Evolutionary conservation across 2,888 invertebrate genomes (phyloP).

Genomic region (Molorchus minor): DNA sequence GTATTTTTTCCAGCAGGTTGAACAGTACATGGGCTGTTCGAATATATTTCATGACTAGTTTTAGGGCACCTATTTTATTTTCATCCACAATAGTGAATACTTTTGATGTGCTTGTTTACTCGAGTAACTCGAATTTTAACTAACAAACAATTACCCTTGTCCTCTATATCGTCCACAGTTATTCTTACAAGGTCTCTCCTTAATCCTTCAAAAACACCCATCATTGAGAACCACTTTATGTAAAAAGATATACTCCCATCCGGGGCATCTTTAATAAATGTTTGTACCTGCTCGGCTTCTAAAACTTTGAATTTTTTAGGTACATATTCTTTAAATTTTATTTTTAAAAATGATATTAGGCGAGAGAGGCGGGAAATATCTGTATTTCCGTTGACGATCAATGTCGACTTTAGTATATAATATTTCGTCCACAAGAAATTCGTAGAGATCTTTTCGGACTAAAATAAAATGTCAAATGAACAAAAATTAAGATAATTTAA

Average conservation of each 20-base stretch:
- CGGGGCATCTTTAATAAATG: constrained; percentile 36
- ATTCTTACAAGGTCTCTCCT: constrained; percentile 37
- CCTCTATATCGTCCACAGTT: constrained; percentile 34
- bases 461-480: not conserved
- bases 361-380: constrained; percentile 33
- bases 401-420: constrained; percentile 35
- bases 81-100: constrained; percentile 40
- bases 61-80: constrained; percentile 23
- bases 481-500: not conserved
- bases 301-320: constrained; percentile 41
- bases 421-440: constrained; percentile 28
- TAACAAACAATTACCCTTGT: constrained; percentile 34
- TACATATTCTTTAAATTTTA: constrained; percentile 35
- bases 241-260: constrained; percentile 37
- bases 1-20: constrained; percentile 1
- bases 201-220: constrained; percentile 37
- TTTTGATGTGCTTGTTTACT: constrained; percentile 24
- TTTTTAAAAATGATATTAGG: constrained; percentile 37
- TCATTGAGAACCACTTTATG: constrained; percentile 33
- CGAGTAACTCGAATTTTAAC: constrained; percentile 33
- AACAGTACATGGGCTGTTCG: not conserved
- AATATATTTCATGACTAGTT: not conserved
- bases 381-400: constrained; percentile 34
- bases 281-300: constrained; percentile 34
- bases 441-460: not conserved